Base-by-base conservation (phyloP, 2,113 vertebrate species). In the Pelecanoides urinatrix region DNA sequence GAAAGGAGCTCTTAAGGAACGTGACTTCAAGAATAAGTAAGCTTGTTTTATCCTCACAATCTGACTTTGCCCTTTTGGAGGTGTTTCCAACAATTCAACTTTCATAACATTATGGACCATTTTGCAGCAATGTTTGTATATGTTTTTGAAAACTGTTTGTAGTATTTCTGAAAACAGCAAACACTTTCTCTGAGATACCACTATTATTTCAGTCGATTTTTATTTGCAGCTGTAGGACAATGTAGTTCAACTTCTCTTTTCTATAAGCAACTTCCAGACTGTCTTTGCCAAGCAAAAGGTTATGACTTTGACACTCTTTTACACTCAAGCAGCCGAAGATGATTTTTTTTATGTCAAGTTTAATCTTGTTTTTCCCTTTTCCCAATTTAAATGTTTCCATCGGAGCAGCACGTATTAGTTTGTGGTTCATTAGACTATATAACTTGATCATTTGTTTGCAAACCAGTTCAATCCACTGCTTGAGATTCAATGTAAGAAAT, bases 271-370 rank as follows among this genome's bases (percentile, higher is more conserved):
- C 13, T 71, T 92, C 52, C 18, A 65, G 27, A 30, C 21, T 66
- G 25, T 7, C 75, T 76, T 79, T 90, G n/a, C 10, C 10, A 52
- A 45, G 9, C 10, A 58, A 32, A 84, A 77, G 5, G 2, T 29
- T 27, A 34, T 53, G 11, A 78, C 5, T 44, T 73, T 5, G 4
- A 25, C 8, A 44, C 2, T 16, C 8, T 67, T 45, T 59, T n/a
- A 58, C 8, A 25, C 10, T 32, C 18, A 34, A 62, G 11, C 2
- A 45, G 16, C 5, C 0, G 2, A 86, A 38, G 11, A 63, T 13
- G n/a, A 8, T 18, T 5, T 50, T 26, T 40, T 38, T 45, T 34
- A 3, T 0, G 1, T 23, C 3, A 62, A n/a, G 16, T 62, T 76
- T 85, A 67, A 44, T 6, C 6, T 63, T 76, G 5, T 23, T 71